phyloP scores from a whole-genome alignment of 2,888 invertebrate genomes.

The Cepaea hortensis region DNA sequence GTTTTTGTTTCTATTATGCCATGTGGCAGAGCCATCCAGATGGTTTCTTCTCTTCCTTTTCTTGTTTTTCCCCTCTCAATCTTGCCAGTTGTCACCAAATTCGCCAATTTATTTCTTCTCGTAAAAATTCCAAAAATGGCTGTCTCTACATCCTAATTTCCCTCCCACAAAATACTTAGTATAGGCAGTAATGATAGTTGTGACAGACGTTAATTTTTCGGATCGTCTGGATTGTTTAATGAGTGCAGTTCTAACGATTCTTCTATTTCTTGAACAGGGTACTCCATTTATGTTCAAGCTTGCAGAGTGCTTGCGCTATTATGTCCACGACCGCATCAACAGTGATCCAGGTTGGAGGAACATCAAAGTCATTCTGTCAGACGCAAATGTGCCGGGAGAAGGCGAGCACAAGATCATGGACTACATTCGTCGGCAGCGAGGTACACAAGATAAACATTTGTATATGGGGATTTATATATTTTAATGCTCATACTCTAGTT shows the following conservation, averaged over 20 bases:
- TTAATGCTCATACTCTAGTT: too few relatives aligned
- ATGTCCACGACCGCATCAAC: conserved; percentile 92
- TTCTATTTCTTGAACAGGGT: conserved; percentile 79
- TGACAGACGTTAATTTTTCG: too few relatives aligned
- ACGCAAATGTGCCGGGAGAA: conserved; percentile 88
- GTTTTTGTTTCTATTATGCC: too few relatives aligned
- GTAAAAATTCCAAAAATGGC: too few relatives aligned
- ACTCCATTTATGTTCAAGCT: conserved; percentile 97
- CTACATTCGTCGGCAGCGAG: conserved; percentile 94
- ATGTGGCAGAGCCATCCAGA: too few relatives aligned
- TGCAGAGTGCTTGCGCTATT: conserved; percentile 85
- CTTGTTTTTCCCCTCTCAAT: too few relatives aligned
- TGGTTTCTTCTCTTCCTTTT: too few relatives aligned
- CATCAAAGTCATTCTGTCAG: conserved; percentile 94
- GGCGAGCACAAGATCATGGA: conserved; percentile 99
- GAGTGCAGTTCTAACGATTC: background rate
- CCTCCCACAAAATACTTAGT: too few relatives aligned
- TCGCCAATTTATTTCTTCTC: too few relatives aligned
- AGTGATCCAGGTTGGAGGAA: conserved; percentile 96
- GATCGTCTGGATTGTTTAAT: background rate
- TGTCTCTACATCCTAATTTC: too few relatives aligned
- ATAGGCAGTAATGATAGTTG: too few relatives aligned
- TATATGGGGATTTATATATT: background rate
- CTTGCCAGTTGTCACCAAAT: too few relatives aligned
- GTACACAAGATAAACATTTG: conserved; percentile 74